These are phyloP conservation scores for Orthonychiurus folsomi DNA, from an alignment of 2,888 invertebrate genomes.

Conservation along the genomic window DNA sequence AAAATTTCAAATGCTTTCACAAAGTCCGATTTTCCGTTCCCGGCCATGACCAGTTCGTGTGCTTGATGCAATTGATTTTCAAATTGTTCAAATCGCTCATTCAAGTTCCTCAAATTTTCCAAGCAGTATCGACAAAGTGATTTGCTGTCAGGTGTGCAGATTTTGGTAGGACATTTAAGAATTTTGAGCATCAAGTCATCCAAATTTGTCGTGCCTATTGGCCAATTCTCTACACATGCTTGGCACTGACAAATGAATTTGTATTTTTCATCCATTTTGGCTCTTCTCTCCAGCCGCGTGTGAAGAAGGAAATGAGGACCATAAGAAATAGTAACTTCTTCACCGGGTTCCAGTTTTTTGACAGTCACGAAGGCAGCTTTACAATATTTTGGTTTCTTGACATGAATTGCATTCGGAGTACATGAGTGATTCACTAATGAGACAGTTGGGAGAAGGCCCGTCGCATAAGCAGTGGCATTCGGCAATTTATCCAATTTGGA, in stretches of 20 bases:
- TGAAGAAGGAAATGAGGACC: conserved; percentile 30
- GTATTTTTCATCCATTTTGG: conserved; percentile 29
- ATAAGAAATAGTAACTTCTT: conserved; percentile 37
- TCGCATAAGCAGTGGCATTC: conserved; percentile 6
- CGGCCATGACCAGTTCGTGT: too few species aligned
- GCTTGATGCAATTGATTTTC: too few species aligned
- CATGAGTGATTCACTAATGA: conserved; percentile 38
- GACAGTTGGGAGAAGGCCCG: conserved; percentile 30
- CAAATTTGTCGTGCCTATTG: too few species aligned
- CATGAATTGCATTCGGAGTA: conserved; percentile 33
- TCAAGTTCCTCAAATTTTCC: too few species aligned
- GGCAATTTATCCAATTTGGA: background rate
- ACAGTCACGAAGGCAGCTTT: conserved; percentile 32
- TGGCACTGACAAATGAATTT: conserved; percentile 33
- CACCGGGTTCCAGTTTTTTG: conserved; percentile 24
- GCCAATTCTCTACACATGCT: too few species aligned
- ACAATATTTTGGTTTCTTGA: conserved; percentile 19
- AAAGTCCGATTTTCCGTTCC: too few species aligned
- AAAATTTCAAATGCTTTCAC: too few species aligned
- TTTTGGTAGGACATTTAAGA: too few species aligned
- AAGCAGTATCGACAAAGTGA: too few species aligned
- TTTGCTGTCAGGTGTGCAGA: too few species aligned
- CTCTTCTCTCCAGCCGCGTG: conserved; percentile 19
- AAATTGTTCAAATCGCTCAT: too few species aligned
- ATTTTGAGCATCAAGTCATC: too few species aligned